phyloP scores from a whole-genome alignment of 1,140 invertebrate species.

The Mesaphorura yosii region DNA sequence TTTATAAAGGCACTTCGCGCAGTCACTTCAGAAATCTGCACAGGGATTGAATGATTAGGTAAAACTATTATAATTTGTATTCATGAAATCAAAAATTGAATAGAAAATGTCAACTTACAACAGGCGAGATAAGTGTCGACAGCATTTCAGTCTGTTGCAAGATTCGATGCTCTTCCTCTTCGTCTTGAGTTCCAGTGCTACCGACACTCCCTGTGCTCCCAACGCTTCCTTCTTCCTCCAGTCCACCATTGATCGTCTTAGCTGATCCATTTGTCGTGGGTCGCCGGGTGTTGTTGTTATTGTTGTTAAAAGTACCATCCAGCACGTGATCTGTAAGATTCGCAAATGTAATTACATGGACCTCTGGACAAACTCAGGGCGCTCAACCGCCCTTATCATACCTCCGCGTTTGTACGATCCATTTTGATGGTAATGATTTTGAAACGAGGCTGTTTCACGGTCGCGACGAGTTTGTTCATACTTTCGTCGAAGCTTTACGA shows the following conservation, averaged over 20 bases:
- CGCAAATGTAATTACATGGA: not conserved
- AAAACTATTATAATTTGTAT: not conserved
- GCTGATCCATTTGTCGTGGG: slow-evolving; percentile 18
- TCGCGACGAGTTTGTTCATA: slow-evolving; percentile 48
- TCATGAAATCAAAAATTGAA: not conserved
- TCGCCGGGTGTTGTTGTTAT: slow-evolving; percentile 16
- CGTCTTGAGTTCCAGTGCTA: slow-evolving; percentile 44
- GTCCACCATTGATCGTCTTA: slow-evolving; percentile 40
- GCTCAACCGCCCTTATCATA: slow-evolving; percentile 31
- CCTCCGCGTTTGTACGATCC: slow-evolving; percentile 34
- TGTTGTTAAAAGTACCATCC: slow-evolving; percentile 15
- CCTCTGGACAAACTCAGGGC: not conserved
- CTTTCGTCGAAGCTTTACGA: slow-evolving; percentile 60
- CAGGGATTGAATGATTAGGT: slow-evolving; percentile 31
- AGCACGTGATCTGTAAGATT: not conserved
- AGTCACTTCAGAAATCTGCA: slow-evolving; percentile 61
- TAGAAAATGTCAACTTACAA: slow-evolving; percentile 39
- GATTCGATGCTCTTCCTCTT: slow-evolving; percentile 49
- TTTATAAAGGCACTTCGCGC: slow-evolving; percentile 63
- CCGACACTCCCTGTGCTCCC: slow-evolving; percentile 34
- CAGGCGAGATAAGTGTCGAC: slow-evolving; percentile 58
- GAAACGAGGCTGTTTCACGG: slow-evolving; percentile 8
- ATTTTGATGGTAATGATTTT: slow-evolving; percentile 24
- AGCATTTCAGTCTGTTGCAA: slow-evolving; percentile 49
- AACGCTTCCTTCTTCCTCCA: slow-evolving; percentile 53